phyloP scores from a whole-genome alignment of 2,113 vertebrate genomes.

The Dasyprocta punctata region DNA sequence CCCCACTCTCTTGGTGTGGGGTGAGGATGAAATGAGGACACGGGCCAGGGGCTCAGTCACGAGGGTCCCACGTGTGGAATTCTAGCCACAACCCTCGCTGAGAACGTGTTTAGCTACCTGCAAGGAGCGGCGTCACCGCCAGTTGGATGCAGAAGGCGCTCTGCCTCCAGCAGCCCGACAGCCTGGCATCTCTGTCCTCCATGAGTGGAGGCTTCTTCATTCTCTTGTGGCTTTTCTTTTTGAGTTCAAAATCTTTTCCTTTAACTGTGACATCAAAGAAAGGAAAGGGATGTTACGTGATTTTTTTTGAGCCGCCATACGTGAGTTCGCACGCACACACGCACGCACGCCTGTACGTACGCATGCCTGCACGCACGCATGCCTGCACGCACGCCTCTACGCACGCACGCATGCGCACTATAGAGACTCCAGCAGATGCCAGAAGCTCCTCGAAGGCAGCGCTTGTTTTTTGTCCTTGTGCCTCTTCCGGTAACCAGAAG shows the following conservation, averaged over 20 bases:
- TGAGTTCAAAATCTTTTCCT: background rate
- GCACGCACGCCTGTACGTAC: no score
- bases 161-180: background rate
- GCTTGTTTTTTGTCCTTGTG: background rate
- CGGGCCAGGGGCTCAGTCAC: background rate
- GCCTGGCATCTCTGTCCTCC: fast-evolving
- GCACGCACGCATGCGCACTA: background rate
- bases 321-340: background rate
- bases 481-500: background rate
- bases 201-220: fast-evolving
- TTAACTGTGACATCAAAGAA: conserved; percentile 55
- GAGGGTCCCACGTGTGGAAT: fast-evolving
- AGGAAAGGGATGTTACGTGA: background rate
- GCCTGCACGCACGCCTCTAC: fast-evolving
- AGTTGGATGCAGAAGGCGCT: conserved; percentile 79
- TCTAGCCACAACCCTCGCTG: fast-evolving
- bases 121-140: conserved; percentile 82
- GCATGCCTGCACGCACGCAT: background rate
- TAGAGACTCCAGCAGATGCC: background rate
- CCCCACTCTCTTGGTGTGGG: background rate
- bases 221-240: background rate
- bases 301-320: fast-evolving
- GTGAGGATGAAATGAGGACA: no score
- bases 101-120: conserved; percentile 79
- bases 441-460: background rate